Percentiles rank a stretch among this genome's conserved stretches.
Evolutionary conservation across 1,140 invertebrate genomes (phyloP).

Genomic region (Drosophila gunungcola): DNA sequence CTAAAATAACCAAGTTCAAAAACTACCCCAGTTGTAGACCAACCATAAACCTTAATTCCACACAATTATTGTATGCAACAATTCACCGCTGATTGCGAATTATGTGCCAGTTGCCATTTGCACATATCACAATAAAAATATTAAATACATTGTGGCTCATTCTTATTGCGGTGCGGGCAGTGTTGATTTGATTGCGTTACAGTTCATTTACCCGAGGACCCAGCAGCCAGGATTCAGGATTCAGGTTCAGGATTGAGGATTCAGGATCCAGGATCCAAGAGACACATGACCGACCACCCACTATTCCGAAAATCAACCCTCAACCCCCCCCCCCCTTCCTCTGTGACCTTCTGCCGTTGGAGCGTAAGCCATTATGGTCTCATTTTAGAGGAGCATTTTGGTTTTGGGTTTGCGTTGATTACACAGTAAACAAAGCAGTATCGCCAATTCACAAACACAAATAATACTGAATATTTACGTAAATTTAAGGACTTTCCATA

Average conservation of each 20-base stretch:
- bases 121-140: constrained; percentile 66
- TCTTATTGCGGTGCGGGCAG: constrained; percentile 51
- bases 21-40: not conserved
- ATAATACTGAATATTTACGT: no score
- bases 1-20: not conserved
- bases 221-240: not conserved
- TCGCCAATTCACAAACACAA: not conserved
- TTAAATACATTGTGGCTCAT: constrained; percentile 66
- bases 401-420: constrained; percentile 36
- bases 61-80: constrained; percentile 44
- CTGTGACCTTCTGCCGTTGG: constrained; percentile 23
- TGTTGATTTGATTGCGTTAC: constrained; percentile 83
- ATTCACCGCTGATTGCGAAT: constrained; percentile 61
- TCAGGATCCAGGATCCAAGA: not conserved
- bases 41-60: constrained; percentile 27
- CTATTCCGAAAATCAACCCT: not conserved
- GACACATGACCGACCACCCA: constrained; percentile 25
- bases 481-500: no score
- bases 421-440: not conserved
- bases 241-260: not conserved
- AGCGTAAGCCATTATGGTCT: constrained; percentile 62
- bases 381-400: constrained; percentile 56
- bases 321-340: not conserved
- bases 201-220: constrained; percentile 78
- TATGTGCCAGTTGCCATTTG: constrained; percentile 23